Evolutionary conservation across 2,113 vertebrate genomes (phyloP).

Genomic region (Gopherus evgoodei): DNA sequence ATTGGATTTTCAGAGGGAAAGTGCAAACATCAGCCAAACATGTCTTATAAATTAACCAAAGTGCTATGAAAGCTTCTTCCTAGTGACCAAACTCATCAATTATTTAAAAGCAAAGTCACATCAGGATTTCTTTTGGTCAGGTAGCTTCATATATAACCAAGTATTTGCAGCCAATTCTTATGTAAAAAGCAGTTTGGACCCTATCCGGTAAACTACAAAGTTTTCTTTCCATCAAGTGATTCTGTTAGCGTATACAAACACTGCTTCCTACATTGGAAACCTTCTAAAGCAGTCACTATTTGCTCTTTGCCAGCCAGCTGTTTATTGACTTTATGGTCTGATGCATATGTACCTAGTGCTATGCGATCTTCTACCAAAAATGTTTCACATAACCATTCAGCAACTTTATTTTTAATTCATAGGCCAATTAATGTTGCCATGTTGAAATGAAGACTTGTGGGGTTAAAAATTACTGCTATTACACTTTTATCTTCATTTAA

Average conservation of each 20-base stretch:
- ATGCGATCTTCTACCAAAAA: background rate
- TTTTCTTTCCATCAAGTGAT: too few species aligned
- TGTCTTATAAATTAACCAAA: background rate
- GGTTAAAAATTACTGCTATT: background rate
- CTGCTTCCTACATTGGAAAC: too few species aligned
- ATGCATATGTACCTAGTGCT: rapidly evolving
- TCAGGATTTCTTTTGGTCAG: background rate
- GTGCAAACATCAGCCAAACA: background rate
- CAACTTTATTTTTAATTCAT: background rate
- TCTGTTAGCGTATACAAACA: too few species aligned
- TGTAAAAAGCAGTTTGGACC: rapidly evolving
- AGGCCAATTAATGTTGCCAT: background rate
- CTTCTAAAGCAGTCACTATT: rapidly evolving
- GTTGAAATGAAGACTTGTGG: background rate
- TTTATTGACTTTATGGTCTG: background rate
- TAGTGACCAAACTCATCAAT: background rate
- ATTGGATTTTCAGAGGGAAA: background rate
- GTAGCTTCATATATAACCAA: background rate
- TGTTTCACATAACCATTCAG: background rate
- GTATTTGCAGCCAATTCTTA: background rate
- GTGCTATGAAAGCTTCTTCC: background rate
- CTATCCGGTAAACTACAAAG: too few species aligned
- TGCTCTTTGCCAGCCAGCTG: background rate
- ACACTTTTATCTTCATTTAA: background rate
- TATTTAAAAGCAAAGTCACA: background rate